A percentile compares a stretch with the other conserved stretches of the same genome.
Evolutionary conservation across 1,140 invertebrate genomes (phyloP).

Genomic region (Geopemphigus sp.): DNA sequence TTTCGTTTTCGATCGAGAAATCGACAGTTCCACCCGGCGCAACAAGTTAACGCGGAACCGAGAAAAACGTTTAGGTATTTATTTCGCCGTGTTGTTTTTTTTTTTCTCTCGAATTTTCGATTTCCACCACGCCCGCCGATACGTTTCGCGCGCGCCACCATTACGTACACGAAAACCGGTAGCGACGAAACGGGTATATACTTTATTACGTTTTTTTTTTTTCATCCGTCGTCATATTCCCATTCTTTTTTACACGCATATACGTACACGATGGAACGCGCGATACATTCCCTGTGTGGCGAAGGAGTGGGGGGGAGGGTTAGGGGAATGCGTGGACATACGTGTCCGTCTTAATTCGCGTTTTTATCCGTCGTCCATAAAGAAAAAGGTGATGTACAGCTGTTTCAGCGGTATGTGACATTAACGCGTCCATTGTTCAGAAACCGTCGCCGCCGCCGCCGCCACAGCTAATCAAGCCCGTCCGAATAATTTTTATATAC

Average conservation of each 20-base stretch:
- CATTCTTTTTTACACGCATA: slow-evolving; percentile 23
- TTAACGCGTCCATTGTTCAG: slow-evolving; percentile 47
- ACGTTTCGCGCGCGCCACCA: slow-evolving; percentile 23
- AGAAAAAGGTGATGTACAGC: slow-evolving; percentile 49
- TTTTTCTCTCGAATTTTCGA: neutral
- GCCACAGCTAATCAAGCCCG: slow-evolving; percentile 47
- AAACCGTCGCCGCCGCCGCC: too few species aligned
- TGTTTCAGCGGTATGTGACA: slow-evolving; percentile 47
- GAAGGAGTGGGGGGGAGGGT: too few species aligned
- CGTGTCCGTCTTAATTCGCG: slow-evolving; percentile 46
- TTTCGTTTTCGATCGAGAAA: too few species aligned
- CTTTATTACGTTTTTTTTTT: slow-evolving; percentile 17
- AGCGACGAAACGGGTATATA: slow-evolving; percentile 46
- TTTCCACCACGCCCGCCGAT: slow-evolving; percentile 13
- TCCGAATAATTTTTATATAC: slow-evolving; percentile 44
- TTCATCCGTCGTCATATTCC: neutral
- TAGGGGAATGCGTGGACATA: neutral
- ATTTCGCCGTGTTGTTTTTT: neutral
- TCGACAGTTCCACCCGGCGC: too few species aligned
- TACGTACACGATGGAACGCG: neutral
- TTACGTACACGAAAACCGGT: slow-evolving; percentile 15
- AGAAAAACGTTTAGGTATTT: neutral
- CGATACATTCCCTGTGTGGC: too few species aligned
- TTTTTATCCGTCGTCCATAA: slow-evolving; percentile 1
- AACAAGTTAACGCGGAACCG: too few species aligned